Conservation (phyloP, 2,113 vertebrate genomes). For the Microcebus jonahi region DNA sequence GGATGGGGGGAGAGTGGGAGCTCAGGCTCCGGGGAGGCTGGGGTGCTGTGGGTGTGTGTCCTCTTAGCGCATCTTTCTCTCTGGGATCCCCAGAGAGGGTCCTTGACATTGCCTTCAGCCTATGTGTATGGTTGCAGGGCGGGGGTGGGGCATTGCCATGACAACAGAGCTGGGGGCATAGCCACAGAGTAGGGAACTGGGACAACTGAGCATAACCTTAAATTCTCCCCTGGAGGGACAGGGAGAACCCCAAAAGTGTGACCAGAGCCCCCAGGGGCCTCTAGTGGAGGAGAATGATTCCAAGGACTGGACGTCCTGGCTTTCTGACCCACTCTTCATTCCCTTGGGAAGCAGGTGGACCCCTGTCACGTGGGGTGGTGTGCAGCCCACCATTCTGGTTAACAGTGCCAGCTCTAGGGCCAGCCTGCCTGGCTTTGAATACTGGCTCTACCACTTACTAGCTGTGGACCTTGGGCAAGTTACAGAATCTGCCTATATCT, state of each 20-base stretch:
- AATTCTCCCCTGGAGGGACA: neutral
- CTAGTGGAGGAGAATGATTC: neutral
- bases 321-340: neutral
- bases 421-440: neutral
- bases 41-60: neutral
- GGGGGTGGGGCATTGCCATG: too few relatives aligned
- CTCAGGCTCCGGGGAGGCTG: conserved; percentile 15
- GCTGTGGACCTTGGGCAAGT: neutral
- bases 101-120: neutral
- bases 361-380: neutral
- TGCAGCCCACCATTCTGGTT: neutral
- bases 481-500: neutral
- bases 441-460: neutral
- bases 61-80: neutral
- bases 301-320: neutral
- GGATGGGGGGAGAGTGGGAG: neutral
- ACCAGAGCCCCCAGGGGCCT: neutral
- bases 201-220: neutral
- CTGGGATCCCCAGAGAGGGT: neutral
- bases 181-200: neutral
- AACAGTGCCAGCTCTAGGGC: neutral
- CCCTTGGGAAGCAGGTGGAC: neutral
- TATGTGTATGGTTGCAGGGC: neutral
- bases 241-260: neutral
- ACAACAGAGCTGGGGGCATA: too few relatives aligned